Percentiles rank a stretch among this genome's conserved stretches.
phyloP scores from a whole-genome alignment of 2,113 vertebrate species.

The Patagioenas fasciata region DNA sequence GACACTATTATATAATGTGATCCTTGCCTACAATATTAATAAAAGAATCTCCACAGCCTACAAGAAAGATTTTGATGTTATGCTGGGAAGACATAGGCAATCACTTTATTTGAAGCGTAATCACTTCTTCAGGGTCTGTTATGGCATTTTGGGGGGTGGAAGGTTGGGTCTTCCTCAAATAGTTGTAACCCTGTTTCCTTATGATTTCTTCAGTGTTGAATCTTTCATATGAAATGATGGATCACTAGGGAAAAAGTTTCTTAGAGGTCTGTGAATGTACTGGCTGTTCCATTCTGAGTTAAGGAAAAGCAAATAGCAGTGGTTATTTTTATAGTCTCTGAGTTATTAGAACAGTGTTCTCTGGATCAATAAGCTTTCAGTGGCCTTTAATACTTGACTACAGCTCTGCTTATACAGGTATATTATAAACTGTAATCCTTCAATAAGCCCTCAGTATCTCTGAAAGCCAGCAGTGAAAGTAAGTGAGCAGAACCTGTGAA shows the following conservation, averaged over 20 bases:
- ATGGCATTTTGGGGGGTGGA: background rate
- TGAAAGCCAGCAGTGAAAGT: background rate
- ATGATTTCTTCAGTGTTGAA: background rate
- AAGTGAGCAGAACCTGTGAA: background rate
- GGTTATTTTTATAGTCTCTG: background rate
- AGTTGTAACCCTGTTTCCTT: background rate
- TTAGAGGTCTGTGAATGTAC: background rate
- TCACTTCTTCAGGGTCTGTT: background rate
- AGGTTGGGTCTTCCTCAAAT: background rate
- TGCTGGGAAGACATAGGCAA: background rate
- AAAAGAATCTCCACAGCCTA: background rate
- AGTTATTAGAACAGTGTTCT: background rate
- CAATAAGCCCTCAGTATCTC: background rate
- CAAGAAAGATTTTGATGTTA: background rate
- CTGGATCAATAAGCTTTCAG: conserved; percentile 18
- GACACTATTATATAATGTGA: background rate
- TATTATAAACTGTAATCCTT: background rate
- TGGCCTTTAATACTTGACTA: conserved; percentile 9
- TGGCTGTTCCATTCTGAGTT: background rate
- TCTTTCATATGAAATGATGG: background rate
- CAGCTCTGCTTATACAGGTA: background rate
- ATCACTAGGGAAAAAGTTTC: background rate
- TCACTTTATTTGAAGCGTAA: background rate
- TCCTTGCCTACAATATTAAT: background rate
- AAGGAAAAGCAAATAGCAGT: background rate